phyloP scores from a whole-genome alignment of 2,113 vertebrate genomes.

The Urocynchramus pylzowi region DNA sequence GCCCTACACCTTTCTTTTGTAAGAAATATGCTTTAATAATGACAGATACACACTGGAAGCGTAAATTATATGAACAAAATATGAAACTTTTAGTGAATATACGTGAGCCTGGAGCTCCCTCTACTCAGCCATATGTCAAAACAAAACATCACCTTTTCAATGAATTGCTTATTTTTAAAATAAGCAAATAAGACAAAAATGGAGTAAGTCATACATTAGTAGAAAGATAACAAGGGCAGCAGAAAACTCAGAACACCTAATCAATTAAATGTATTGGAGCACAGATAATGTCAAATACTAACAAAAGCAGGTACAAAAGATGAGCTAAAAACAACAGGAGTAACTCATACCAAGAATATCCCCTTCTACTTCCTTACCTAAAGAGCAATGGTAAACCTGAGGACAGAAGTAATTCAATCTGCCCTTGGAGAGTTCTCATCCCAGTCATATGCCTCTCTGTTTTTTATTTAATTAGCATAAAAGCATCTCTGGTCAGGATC shows the following conservation, averaged over 20 bases:
- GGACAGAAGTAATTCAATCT: background rate
- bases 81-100: background rate
- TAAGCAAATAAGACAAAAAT: background rate
- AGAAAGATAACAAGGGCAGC: background rate
- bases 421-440: background rate
- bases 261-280: background rate
- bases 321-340: background rate
- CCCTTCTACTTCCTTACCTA: background rate
- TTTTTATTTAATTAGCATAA: background rate
- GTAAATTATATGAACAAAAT: background rate
- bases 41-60: background rate
- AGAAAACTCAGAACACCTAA: background rate
- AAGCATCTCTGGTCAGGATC: background rate
- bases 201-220: background rate
- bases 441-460: fast-evolving
- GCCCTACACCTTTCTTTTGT: fast-evolving
- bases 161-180: background rate
- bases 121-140: background rate
- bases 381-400: background rate
- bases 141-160: background rate
- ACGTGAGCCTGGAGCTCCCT: background rate
- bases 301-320: background rate
- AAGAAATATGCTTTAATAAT: background rate
- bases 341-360: background rate
- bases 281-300: background rate